Base-by-base conservation (phyloP, 1,140 invertebrate genomes). In the Microvelia longipes region DNA sequence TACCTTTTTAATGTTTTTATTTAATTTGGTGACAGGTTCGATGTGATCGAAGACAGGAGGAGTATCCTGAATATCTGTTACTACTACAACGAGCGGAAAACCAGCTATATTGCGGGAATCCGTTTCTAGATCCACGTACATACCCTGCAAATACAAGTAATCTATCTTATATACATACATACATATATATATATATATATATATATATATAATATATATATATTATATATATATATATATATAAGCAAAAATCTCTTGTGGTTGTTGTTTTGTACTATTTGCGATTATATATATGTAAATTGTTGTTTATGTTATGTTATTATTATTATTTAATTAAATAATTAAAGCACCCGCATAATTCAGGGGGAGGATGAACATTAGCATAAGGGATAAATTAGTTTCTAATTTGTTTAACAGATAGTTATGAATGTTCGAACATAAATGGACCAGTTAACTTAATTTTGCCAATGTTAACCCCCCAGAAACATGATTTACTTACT, bases 101-200 rank as follows among this genome's bases (percentile, higher is more conserved):
- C 87, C 88, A 0, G 90, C 90, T 66, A 94, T 90, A 77, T 94
- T 94, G 65, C 92, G 82, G 0, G 88, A 91, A 74, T 94, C 92
- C 71, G 89, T 86, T 28, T 83, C 85, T 29, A 86, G 81, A 75
- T 92, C 88, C 0, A 89, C 90, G 77, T 90, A 93, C 13, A 91
- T 89, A 81, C 94, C 91, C 91, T 93, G 78, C 2, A 78, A 79
- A 25, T 27, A 68, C 11, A 60, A 60, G 19, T 11, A 11, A 60
- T 11, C 35, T 19, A 11, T 60, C 11, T 11, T 60, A 19, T 60
- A 11, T 19, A 19, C 19, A 60, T 60, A 60, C 11, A 60, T 11
- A 60, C 19, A 60, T 60, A 60, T 60, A 60, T 11, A 60, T 60
- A 60, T n/a, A n/a, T n/a, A n/a, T n/a, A n/a, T n/a, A n/a, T n/a